phyloP scores from a whole-genome alignment of 2,797 vertebrate species.

The Propithecus perrieri region DNA sequence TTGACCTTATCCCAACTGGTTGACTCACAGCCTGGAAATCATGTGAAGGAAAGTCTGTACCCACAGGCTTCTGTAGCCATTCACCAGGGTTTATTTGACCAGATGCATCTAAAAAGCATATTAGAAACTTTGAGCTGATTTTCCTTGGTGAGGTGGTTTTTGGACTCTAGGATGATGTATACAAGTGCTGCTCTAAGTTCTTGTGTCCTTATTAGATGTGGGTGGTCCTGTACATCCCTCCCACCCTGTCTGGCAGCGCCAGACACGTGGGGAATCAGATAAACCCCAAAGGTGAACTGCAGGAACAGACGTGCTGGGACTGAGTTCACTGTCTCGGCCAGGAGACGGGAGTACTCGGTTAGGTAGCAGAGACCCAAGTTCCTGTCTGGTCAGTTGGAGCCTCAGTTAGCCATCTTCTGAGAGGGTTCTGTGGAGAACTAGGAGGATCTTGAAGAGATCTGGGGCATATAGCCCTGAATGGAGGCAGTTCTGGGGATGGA shows the following conservation, averaged over 20 bases:
- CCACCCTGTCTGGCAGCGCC: not conserved
- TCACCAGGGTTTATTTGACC: not conserved
- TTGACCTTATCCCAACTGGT: not conserved
- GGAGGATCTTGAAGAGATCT: not conserved
- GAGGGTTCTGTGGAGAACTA: not conserved
- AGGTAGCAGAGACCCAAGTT: not conserved
- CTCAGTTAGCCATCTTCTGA: not conserved
- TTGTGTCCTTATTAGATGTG: not conserved
- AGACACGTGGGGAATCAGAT: not conserved
- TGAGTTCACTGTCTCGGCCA: not conserved
- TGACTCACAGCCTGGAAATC: not conserved
- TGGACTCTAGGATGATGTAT: not conserved
- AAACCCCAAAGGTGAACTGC: not conserved
- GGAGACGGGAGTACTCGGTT: not conserved
- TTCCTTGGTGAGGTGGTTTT: not conserved
- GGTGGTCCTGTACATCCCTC: not conserved
- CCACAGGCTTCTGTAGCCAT: not conserved
- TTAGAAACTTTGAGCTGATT: not conserved
- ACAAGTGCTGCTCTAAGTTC: not conserved
- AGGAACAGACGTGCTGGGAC: no score
- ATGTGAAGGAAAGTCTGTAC: not conserved
- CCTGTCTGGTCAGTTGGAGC: not conserved
- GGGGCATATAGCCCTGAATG: not conserved
- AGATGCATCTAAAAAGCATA: not conserved
- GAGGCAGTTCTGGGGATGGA: not conserved